phyloP scores from a whole-genome alignment of 2,888 invertebrate genomes.

The Athripsodes cinereus region DNA sequence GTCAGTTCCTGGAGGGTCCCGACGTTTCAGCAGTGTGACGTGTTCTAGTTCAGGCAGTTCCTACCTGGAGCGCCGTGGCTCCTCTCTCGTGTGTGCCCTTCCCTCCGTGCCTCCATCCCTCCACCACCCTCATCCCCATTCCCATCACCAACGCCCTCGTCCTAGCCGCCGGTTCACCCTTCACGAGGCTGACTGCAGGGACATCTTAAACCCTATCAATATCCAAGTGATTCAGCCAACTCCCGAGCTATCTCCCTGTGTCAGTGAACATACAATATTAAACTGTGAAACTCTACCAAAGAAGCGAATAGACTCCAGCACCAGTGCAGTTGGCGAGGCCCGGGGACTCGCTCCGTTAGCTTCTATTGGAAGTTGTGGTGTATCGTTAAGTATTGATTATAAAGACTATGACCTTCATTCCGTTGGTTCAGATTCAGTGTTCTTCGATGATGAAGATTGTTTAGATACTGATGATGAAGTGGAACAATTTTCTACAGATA shows the following conservation, averaged over 20 bases:
- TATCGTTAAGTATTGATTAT: constrained; percentile 57
- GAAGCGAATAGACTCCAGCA: constrained; percentile 18
- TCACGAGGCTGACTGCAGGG: constrained; percentile 41
- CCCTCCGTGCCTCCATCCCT: constrained; percentile 49
- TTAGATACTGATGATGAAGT: constrained; percentile 76
- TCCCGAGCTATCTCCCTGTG: constrained; percentile 77
- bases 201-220: constrained; percentile 55
- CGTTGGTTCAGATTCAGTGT: constrained; percentile 74
- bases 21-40: constrained; percentile 74
- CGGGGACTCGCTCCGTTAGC: constrained; percentile 68
- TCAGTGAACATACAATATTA: constrained; percentile 57
- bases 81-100: constrained; percentile 69
- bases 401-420: constrained; percentile 66
- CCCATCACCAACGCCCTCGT: constrained; percentile 21
- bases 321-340: constrained; percentile 26
- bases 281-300: constrained; percentile 32
- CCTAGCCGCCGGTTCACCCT: constrained; percentile 30
- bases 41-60: constrained; percentile 82
- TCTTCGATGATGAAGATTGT: constrained; percentile 60
- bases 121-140: constrained; percentile 21
- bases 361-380: constrained; percentile 72
- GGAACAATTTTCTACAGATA: constrained; percentile 78
- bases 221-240: constrained; percentile 71
- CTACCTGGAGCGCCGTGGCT: constrained; percentile 74
- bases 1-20: constrained; percentile 41